Conservation (phyloP, 2,113 vertebrate genomes). For the Syngnathus typhle region DNA sequence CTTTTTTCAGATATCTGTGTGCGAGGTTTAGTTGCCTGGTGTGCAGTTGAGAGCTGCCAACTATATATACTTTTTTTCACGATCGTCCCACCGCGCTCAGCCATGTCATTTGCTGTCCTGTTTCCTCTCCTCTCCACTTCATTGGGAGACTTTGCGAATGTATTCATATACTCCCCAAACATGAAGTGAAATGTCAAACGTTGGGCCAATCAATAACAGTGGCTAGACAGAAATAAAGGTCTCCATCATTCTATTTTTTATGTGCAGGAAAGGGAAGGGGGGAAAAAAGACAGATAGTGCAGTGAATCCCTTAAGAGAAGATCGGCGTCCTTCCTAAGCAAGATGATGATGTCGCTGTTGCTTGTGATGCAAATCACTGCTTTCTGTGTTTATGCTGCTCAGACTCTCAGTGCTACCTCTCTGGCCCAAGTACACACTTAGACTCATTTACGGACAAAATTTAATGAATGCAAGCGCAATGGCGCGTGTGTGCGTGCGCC, state of each 20-base stretch:
- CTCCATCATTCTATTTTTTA: constrained; percentile 9
- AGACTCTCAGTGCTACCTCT: constrained; percentile 42
- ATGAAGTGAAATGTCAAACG: constrained; percentile 33
- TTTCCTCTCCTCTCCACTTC: not conserved
- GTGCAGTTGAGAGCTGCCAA: too few relatives aligned
- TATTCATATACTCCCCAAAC: constrained; percentile 5
- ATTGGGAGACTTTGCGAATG: not conserved
- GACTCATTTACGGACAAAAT: constrained; percentile 62
- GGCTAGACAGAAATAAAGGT: constrained; percentile 18
- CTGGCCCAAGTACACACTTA: constrained; percentile 49
- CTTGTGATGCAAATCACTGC: constrained; percentile 24
- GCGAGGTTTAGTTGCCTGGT: not conserved
- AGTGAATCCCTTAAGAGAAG: not conserved
- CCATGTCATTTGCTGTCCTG: not conserved
- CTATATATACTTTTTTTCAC: not conserved
- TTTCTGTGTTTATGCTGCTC: constrained; percentile 28
- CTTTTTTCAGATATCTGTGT: not conserved
- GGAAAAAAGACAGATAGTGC: not conserved
- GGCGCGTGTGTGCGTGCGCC: constrained; percentile 4
- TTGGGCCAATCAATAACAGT: constrained; percentile 27
- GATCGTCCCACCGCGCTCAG: not conserved
- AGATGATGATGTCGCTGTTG: not conserved
- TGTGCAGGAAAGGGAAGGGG: not conserved
- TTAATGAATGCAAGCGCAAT: constrained; percentile 52
- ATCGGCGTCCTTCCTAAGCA: not conserved